Base-by-base conservation (phyloP, 2,113 vertebrate genomes). In the Amphiprion ocellaris region DNA sequence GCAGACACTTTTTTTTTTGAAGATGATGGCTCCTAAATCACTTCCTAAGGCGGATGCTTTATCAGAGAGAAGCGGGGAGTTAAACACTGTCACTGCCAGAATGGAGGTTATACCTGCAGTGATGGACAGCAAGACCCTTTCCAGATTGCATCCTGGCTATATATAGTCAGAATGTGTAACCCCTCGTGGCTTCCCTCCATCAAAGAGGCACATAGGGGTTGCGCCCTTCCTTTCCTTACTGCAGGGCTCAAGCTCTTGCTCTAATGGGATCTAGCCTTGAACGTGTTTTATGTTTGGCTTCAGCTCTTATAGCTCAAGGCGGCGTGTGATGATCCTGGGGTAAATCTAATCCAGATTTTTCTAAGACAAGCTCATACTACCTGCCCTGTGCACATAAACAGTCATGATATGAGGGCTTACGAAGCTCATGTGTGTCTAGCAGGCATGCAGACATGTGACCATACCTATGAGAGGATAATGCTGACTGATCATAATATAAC, bases 281-380 rank as follows among this genome's bases (percentile, higher is more conserved):
- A 69, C 85, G 65, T 81, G 86, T 87, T 89, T 88, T 75, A 74
- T 84, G 80, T 89, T 87, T 70, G 59, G 74, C 74, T 79, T 76
- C 61, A 52, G 78, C 65, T 74, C 60, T 83, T 33, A 5, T 66
- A 73, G 82, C 78, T 85, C 37, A 54, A 76, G 67, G 83, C 84
- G 59, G 60, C 12, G 47, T 56, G 76, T 76, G 81, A 90, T 82
- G 70, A 89, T 87, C 87, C 60, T 0, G 14, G 46, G 50, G 44
- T 71, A 78, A 88, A 89, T 91, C 64, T 76, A 59, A 84, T 84
- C 78, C 87, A 87, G 71, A 70, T 77, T 78, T 73, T 65, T 87
- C 66, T 75, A 66, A 86, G 62, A 68, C 44, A 2, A 4, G 49
- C 21, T 50, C 37, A 5, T 24, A 15, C 69, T 70, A 84, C 65